These are phyloP conservation scores for Oceanodroma tethys DNA, from an alignment of 2,113 vertebrate species.

Conservation along the genomic window DNA sequence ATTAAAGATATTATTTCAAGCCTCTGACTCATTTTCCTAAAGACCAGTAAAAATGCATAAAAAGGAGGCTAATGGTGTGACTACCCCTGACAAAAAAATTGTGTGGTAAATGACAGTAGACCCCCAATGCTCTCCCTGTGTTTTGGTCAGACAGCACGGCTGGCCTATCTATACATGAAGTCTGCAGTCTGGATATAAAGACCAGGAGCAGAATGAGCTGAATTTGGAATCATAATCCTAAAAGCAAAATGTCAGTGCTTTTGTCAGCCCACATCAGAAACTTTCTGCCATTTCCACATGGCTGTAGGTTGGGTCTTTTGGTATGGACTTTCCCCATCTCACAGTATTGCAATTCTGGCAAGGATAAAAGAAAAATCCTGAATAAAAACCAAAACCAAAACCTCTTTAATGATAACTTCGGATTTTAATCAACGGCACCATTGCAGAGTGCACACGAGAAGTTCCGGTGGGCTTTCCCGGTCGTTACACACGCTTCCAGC, in stretches of 20 bases:
- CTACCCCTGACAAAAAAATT: fast-evolving
- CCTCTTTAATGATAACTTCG: background rate
- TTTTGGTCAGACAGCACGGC: background rate
- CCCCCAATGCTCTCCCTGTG: background rate
- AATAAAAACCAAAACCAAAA: background rate
- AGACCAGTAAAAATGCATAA: background rate
- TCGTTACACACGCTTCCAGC: background rate
- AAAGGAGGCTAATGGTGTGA: background rate
- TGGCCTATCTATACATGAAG: background rate
- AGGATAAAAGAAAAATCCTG: background rate
- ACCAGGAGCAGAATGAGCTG: background rate
- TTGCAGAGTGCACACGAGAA: background rate
- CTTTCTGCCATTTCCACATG: background rate
- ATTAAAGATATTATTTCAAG: background rate
- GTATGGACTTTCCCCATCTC: background rate
- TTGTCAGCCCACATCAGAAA: background rate
- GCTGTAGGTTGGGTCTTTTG: background rate
- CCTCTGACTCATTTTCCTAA: background rate
- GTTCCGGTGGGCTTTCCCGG: background rate
- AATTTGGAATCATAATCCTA: background rate
- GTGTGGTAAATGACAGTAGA: background rate
- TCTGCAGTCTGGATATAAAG: background rate
- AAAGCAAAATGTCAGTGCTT: background rate
- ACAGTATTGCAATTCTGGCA: background rate
- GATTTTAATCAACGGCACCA: background rate